These are phyloP conservation scores for Chironomus riparius DNA, from an alignment of 2,888 invertebrate genomes.

Conservation along the genomic window DNA sequence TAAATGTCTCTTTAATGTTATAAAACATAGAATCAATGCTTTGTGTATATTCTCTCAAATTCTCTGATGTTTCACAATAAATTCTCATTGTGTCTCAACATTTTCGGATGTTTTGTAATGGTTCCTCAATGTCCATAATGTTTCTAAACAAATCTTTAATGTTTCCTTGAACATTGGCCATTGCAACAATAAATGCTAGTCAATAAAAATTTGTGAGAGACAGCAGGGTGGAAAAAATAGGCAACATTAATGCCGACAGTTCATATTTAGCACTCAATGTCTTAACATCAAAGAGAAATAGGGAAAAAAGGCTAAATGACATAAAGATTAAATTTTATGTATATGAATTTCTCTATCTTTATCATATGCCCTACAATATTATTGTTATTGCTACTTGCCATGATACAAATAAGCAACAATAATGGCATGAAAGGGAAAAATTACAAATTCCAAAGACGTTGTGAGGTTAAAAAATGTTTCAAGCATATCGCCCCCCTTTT, in stretches of 20 bases:
- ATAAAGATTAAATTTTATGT: constrained; percentile 6
- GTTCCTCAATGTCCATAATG: too few species aligned
- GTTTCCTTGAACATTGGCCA: too few species aligned
- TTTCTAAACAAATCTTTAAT: too few species aligned
- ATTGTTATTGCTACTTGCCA: neutral
- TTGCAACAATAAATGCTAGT: neutral
- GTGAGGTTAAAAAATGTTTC: neutral
- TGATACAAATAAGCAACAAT: neutral
- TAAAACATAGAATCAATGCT: too few species aligned
- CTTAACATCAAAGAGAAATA: neutral
- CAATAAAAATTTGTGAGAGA: neutral
- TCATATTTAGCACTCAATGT: neutral
- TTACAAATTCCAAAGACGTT: neutral
- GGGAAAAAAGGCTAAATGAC: neutral
- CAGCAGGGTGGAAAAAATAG: neutral
- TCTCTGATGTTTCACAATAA: too few species aligned
- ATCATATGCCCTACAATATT: neutral
- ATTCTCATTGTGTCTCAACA: too few species aligned
- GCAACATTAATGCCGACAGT: neutral
- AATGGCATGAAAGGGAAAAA: neutral
- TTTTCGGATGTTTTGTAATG: too few species aligned
- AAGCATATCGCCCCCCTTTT: neutral
- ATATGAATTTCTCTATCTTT: neutral
- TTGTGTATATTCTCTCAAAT: neutral
- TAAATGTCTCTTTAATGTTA: too few species aligned